Conservation (phyloP, 2,113 vertebrate species). For the Rhinogobius similis region DNA sequence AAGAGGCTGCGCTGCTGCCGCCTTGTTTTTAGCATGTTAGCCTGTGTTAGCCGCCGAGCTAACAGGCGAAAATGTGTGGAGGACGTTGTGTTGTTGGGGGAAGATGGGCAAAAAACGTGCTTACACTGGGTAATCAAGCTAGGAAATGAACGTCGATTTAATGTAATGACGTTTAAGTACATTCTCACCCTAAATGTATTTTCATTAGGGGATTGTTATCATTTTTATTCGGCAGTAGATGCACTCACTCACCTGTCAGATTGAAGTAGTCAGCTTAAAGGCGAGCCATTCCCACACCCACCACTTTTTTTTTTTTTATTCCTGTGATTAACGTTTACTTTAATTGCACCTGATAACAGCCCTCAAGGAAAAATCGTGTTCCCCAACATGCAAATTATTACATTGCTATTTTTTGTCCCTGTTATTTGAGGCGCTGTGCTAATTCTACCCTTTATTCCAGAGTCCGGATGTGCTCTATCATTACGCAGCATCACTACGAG, state of each 20-base stretch:
- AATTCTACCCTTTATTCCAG: neutral
- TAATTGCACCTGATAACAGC: neutral
- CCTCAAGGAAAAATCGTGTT: neutral
- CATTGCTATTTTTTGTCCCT: neutral
- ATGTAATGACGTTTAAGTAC: neutral
- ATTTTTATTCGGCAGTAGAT: neutral
- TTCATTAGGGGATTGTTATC: neutral
- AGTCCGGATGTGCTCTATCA: conserved; percentile 2
- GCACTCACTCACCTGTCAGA: conserved; percentile 65
- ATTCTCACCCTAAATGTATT: neutral
- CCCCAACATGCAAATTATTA: neutral
- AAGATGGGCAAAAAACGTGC: conserved; percentile 11
- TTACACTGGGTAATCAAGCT: neutral
- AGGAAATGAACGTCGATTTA: no score
- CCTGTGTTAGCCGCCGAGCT: conserved; percentile 40
- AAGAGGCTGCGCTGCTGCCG: conserved; percentile 40
- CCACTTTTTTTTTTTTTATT: conserved; percentile 15
- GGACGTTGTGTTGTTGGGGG: conserved; percentile 60
- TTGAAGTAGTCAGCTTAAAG: conserved; percentile 38
- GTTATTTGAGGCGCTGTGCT: neutral
- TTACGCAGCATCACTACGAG: conserved; percentile 9
- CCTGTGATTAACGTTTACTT: conserved; percentile 1
- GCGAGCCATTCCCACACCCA: conserved; percentile 50
- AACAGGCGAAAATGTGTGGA: conserved; percentile 43
- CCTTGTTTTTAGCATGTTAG: conserved; percentile 74